Base-by-base conservation (phyloP, 2,797 vertebrate genomes). In the Enteromius anoplus region DNA sequence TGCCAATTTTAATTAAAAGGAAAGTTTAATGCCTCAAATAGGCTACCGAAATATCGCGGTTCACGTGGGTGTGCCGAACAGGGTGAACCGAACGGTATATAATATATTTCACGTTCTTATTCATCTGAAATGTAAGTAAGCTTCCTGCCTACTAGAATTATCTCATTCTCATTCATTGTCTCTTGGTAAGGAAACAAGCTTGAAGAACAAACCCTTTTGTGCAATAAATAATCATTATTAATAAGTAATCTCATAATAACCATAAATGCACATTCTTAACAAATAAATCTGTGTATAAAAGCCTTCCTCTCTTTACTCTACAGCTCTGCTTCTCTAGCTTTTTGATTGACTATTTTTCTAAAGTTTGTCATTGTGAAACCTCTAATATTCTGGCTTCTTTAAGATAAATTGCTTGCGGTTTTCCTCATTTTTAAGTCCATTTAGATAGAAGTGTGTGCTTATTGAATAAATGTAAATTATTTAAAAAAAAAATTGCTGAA, bases 401-500 rank as follows among this genome's bases (percentile, higher is more conserved):
- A 60, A 51, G 58, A 65, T 65, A 65, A 73, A 42, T 66, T 55
- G 49, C 62, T 69, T 58, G 51, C 23, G 19, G 65, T 69, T 76
- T 69, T 68, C 81, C 49, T 82, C 1, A 76, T 75, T 75, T 72
- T 53, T 58, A 76, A 62, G 58, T 73, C 32, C 9, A 42, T 55
- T 68, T 76, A 37, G 37, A 69, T 45, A 55, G 29, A 75, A 58
- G 64, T 55, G 65, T 68, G 49, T 76, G 73, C 72, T 76, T 66
- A 82, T 66, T 76, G 73, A 76, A 58, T 76, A 32, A 68, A 82
- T 82, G 47, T 75, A 75, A 55, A 55, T 75, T 75, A 47, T 66
- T 75, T 72, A 2, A 9, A 64, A 81, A 81, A 81, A 81, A 73
- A 29, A 9, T 29, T 64, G 45, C 75, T 53, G 45, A 4, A 55